Percentiles rank a stretch among this genome's conserved stretches.
These are phyloP conservation scores for Muscina levida DNA, from an alignment of 2,888 invertebrate genomes.

Conservation along the genomic window DNA sequence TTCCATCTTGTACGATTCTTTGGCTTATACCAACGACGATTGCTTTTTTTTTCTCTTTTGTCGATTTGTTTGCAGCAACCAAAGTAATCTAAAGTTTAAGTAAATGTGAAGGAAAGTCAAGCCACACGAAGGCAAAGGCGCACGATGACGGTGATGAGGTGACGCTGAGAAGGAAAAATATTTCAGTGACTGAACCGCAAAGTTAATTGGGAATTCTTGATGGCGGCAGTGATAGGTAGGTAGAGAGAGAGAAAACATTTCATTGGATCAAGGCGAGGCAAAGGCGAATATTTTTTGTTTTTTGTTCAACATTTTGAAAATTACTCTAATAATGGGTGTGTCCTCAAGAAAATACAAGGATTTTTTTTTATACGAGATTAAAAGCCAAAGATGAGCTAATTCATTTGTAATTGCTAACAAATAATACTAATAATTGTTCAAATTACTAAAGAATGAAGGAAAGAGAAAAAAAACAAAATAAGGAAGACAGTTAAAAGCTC, in stretches of 20 bases:
- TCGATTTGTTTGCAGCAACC: constrained; percentile 34
- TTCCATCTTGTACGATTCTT: constrained; percentile 39
- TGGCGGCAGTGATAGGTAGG: background rate
- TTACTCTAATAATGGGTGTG: constrained; percentile 25
- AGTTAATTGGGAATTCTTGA: constrained; percentile 27
- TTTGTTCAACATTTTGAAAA: background rate
- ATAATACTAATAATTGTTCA: too few relatives aligned
- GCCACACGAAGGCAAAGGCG: background rate
- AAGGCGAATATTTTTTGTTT: background rate
- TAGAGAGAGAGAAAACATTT: background rate
- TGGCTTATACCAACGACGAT: too few relatives aligned
- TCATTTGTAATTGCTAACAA: too few relatives aligned
- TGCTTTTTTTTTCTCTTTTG: constrained; percentile 30
- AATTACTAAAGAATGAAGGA: too few relatives aligned
- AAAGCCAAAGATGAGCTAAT: too few relatives aligned
- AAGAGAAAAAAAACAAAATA: too few relatives aligned
- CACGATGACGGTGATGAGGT: background rate
- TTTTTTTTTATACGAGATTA: background rate
- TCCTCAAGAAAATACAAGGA: constrained; percentile 8
- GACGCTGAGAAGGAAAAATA: too few relatives aligned
- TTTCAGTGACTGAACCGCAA: background rate
- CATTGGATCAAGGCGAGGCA: constrained; percentile 16
- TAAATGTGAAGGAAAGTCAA: background rate
- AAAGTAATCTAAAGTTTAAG: constrained; percentile 38
- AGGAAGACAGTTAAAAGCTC: too few relatives aligned